Evolutionary conservation across 2,113 vertebrate species (phyloP), one percentile per base, ranked within the genome.

Genomic region (Charadrius vociferus): DNA sequence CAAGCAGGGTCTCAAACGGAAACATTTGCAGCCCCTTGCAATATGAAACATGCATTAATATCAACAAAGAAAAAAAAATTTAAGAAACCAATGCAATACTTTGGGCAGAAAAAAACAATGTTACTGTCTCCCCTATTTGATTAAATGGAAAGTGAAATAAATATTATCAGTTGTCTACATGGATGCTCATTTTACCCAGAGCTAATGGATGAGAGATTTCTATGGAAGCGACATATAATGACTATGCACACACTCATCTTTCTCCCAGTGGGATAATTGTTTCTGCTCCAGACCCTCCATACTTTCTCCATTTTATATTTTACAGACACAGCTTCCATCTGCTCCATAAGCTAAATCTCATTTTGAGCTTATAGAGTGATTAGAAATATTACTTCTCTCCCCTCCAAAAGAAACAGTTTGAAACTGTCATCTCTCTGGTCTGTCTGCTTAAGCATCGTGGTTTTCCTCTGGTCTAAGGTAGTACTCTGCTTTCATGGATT

Each of bases 181-280:
- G 59, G 55, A 59, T 81, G 53, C 27, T 81, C 1, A 1, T 74
- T 77, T 71, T 47, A 53, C n/a, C 21, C 75, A 49, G 59, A 92
- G 67, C 55, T 90, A 81, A 93, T 10, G 8, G 63, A 93, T 94
- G 75, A 92, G 55, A 74, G 36, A 45, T 90, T 32, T 88, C 79
- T 68, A 3, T 14, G 45, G 43, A 87, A 93, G 72, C 75, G 88
- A 89, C 56, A 89, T 39, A 36, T 43, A 65, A 92, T 74, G 83
- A 86, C 90, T 86, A 89, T 29, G 58, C 47, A 86, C 68, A 89
- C 68, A 67, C 80, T 84, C 67, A 52, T 79, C 77, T 75, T 89
- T 61, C 83, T 89, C 91, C 86, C 88, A 84, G 72, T 81, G 77
- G 86, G 77, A 86, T 90, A 93, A 95, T 62, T 83, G 72, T 59